These are phyloP conservation scores for Stratiomys singularior DNA, from an alignment of 2,888 invertebrate genomes.

Conservation along the genomic window DNA sequence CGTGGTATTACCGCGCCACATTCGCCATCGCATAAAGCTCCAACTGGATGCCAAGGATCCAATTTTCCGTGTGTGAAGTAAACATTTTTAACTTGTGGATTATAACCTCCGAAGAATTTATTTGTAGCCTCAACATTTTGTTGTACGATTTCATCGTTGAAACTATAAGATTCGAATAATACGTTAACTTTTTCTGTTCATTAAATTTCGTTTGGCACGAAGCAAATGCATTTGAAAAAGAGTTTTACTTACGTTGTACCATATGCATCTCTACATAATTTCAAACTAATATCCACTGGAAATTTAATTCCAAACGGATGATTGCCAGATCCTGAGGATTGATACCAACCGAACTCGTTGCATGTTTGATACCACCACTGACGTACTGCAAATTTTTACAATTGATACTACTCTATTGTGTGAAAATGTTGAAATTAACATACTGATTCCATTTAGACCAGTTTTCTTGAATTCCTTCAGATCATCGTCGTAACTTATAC, in stretches of 20 bases:
- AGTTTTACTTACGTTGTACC: conserved; percentile 54
- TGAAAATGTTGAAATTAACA: no score
- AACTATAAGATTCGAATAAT: background rate
- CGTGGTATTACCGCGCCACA: background rate
- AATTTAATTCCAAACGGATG: conserved; percentile 71
- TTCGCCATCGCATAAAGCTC: conserved; percentile 57
- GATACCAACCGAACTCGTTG: conserved; percentile 81
- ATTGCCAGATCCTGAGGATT: conserved; percentile 70
- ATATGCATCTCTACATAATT: conserved; percentile 59
- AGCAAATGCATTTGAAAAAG: no score
- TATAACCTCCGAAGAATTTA: conserved; percentile 62
- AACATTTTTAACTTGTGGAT: conserved; percentile 63
- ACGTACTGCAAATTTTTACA: conserved; percentile 69
- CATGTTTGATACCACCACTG: conserved; percentile 83
- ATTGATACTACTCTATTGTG: no score
- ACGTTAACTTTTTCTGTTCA: background rate
- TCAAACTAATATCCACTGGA: conserved; percentile 66
- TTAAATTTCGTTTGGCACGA: no score
- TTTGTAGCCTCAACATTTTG: conserved; percentile 58
- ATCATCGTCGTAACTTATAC: conserved; percentile 55
- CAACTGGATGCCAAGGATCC: conserved; percentile 67
- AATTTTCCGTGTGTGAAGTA: conserved; percentile 66
- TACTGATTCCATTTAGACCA: no score
- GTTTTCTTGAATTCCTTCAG: no score
- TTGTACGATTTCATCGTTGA: conserved; percentile 47